A percentile compares a stretch with the other conserved stretches of the same genome.
Conservation (phyloP, 2,113 vertebrate species). For the Callipepla squamata region DNA sequence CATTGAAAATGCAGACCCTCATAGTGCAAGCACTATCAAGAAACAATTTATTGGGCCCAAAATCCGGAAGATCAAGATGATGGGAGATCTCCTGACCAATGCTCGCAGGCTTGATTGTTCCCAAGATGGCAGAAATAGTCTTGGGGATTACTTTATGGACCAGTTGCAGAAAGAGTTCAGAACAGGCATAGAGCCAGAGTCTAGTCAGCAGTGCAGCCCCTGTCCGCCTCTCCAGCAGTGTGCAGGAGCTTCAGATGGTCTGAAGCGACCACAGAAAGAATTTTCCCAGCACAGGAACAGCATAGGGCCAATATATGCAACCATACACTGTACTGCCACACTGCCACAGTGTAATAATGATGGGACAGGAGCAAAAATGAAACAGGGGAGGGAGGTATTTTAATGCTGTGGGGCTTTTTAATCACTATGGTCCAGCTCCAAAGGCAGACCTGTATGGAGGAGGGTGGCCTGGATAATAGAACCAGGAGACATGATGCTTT, state of each 20-base stretch:
- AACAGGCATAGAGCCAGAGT: slow-evolving; percentile 29
- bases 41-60: slow-evolving; percentile 76
- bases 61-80: slow-evolving; percentile 75
- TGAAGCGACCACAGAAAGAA: slow-evolving; percentile 21
- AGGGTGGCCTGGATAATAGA: background rate
- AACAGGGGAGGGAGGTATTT: slow-evolving; percentile 41
- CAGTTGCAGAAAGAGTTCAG: slow-evolving; percentile 76
- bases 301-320: slow-evolving; percentile 48
- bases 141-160: slow-evolving; percentile 83
- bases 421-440: background rate
- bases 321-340: background rate
- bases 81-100: slow-evolving; percentile 80
- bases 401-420: background rate
- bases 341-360: slow-evolving; percentile 10
- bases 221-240: slow-evolving; percentile 23
- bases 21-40: slow-evolving; percentile 76
- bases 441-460: background rate
- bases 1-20: slow-evolving; percentile 74
- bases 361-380: slow-evolving; percentile 25
- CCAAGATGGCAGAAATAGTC: slow-evolving; percentile 63
- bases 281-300: slow-evolving; percentile 25
- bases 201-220: slow-evolving; percentile 15
- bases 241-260: slow-evolving; percentile 15
- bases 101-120: slow-evolving; percentile 78
- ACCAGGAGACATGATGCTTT: background rate